Percentiles rank a stretch among this genome's conserved stretches.
phyloP scores from a whole-genome alignment of 2,797 vertebrate species.

The Brachyrhaphis roseni region DNA sequence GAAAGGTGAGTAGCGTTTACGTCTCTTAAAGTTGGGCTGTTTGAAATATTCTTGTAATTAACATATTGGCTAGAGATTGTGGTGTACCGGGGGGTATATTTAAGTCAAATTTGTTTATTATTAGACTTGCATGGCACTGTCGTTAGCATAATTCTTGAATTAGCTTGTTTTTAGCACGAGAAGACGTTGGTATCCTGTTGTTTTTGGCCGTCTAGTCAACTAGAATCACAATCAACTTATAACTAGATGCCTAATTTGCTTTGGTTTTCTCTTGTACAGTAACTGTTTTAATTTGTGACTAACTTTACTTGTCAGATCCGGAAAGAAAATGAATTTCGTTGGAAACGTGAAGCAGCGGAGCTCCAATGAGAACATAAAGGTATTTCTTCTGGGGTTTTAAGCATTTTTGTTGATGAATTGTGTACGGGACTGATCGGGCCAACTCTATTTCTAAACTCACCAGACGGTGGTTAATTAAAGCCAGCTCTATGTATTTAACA shows the following conservation, averaged over 20 bases:
- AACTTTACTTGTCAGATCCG: conserved; percentile 1
- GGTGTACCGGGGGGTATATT: neutral
- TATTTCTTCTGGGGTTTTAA: conserved; percentile 56
- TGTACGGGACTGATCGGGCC: no score
- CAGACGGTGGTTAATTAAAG: neutral
- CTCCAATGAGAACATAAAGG: conserved; percentile 81
- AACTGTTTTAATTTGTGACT: neutral
- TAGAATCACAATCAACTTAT: neutral
- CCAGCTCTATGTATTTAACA: no score
- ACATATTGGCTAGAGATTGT: no score
- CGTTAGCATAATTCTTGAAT: neutral
- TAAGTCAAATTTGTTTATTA: no score
- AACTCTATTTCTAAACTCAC: neutral
- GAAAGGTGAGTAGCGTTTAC: neutral
- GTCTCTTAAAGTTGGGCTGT: neutral
- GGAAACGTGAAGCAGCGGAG: conserved; percentile 78
- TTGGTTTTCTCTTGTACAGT: neutral
- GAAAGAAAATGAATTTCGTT: conserved; percentile 77
- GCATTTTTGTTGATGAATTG: no score
- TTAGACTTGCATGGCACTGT: neutral
- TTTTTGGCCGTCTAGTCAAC: neutral
- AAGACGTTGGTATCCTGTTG: no score
- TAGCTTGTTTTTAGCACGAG: conserved; percentile 6
- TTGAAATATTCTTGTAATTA: no score
- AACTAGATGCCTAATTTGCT: neutral